These are phyloP conservation scores for Himalopsyche kuldschensis DNA, from an alignment of 2,888 invertebrate genomes.

Conservation along the genomic window DNA sequence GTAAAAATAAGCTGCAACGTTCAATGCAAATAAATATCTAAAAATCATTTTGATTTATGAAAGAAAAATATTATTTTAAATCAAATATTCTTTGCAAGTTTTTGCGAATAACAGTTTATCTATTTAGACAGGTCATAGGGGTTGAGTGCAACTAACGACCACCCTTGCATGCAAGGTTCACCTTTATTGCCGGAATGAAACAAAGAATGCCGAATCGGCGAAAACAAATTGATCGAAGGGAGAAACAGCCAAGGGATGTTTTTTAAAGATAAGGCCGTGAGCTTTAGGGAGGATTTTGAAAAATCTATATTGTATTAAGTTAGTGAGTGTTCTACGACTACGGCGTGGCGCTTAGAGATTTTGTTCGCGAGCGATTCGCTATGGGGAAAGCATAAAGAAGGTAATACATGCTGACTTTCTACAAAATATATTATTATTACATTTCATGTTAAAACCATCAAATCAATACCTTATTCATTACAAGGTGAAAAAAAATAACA, in stretches of 20 bases:
- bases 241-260: conserved; percentile 11
- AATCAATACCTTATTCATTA: too few relatives aligned
- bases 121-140: background rate
- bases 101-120: background rate
- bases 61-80: background rate
- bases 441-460: too few relatives aligned
- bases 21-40: too few relatives aligned
- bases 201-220: conserved; percentile 8
- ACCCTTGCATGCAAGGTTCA: background rate
- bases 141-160: background rate
- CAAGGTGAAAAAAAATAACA: too few relatives aligned
- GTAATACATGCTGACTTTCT: too few relatives aligned
- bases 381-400: background rate
- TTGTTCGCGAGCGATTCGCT: background rate
- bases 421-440: too few relatives aligned
- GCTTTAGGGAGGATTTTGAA: conserved; percentile 5
- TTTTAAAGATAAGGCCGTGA: conserved; percentile 5
- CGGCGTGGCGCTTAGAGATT: background rate
- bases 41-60: too few relatives aligned
- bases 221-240: conserved; percentile 21
- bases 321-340: background rate
- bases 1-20: too few relatives aligned
- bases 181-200: background rate
- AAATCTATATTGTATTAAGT: conserved; percentile 14
- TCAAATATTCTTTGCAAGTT: background rate